Base-by-base conservation (phyloP, 2,797 vertebrate species). In the Spatula clypeata region DNA sequence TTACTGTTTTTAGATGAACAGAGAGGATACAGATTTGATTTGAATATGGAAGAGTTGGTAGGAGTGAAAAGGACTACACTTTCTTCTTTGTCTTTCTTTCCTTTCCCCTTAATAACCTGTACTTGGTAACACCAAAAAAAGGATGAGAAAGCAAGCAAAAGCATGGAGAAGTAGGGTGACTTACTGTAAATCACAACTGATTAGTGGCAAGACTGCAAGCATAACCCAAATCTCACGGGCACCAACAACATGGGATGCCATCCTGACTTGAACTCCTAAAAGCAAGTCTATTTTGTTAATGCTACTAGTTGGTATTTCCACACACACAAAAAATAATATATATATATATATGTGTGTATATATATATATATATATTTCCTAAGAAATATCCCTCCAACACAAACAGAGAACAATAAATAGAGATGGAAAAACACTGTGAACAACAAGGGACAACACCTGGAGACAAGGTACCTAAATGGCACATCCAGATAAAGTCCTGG, bases 1-100 rank as follows among this genome's bases (percentile, higher is more conserved):
- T 86, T n/a, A 23, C 29, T 24, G 7, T 11, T 74, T 51, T 54
- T 44, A 49, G 12, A 69, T 20, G 7, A 79, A 72, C 4, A n/a
- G 6, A 55, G 34, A 3, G 81, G 70, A 40, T 47, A 60, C 0
- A 0, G n/a, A 40, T 17, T 16, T 23, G 47, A 74, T 66, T 38
- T 60, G 14, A 93, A 53, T 44, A 7, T 5, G 21, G 60, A 12
- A 67, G 8, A 55, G 5, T 11, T 66, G 34, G 23, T 18, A 54
- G 13, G 11, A 58, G 16, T 36, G 21, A 47, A 79, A 27, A 17
- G 13, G 2, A 1, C 14, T 76, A 15, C 3, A 27, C 13, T 34
- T 66, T 32, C 6, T 86, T 49, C 31, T 75, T 75, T 40, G 18
- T 4, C 2, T 26, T 79, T 31, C 9, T 32, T 73, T 71, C 31